These are phyloP conservation scores for Leptopterna dolabrata DNA, from an alignment of 2,888 invertebrate species.

Conservation along the genomic window DNA sequence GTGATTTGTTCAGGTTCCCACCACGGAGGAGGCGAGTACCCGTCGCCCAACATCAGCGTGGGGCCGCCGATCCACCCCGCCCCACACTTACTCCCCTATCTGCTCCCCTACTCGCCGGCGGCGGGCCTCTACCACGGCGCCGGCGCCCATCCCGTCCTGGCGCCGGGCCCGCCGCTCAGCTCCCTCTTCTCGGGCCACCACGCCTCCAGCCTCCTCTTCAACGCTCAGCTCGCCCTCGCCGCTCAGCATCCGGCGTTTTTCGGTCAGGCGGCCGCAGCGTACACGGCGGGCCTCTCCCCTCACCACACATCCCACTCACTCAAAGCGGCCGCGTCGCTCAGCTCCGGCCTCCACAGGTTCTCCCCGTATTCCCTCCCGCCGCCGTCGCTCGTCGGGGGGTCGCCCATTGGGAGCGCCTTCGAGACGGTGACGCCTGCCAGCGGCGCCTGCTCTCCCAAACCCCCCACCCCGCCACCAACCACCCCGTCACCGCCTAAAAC, in stretches of 20 bases:
- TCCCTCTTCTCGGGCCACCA: slow-evolving; percentile 68
- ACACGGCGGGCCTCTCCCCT: slow-evolving; percentile 61
- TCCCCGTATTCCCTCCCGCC: slow-evolving; percentile 83
- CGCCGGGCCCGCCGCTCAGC: slow-evolving; percentile 71
- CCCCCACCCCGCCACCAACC: slow-evolving; percentile 61
- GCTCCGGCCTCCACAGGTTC: slow-evolving; percentile 81
- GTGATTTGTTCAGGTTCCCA: slow-evolving; percentile 53
- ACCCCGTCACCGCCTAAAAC: slow-evolving; percentile 61
- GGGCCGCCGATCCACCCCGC: slow-evolving; percentile 94
- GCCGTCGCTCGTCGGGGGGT: slow-evolving; percentile 64
- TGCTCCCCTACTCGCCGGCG: slow-evolving; percentile 79
- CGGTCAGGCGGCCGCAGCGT: slow-evolving; percentile 61
- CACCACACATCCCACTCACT: slow-evolving; percentile 71
- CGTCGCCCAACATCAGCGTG: slow-evolving; percentile 92
- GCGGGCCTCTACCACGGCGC: slow-evolving; percentile 81
- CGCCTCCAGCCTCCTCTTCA: slow-evolving; percentile 85
- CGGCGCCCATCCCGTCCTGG: slow-evolving; percentile 74
- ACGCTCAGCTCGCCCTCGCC: slow-evolving; percentile 87
- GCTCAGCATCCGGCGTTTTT: slow-evolving; percentile 79
- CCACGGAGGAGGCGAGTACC: slow-evolving; percentile 73
- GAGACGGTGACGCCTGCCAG: slow-evolving; percentile 86
- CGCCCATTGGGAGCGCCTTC: slow-evolving; percentile 79
- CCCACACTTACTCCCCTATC: slow-evolving; percentile 87
- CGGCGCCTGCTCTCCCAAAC: slow-evolving; percentile 64
- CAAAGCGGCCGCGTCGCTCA: slow-evolving; percentile 68